Evolutionary conservation across 1,140 invertebrate species (phyloP).

Genomic region (Drosophila pallidifrons): DNA sequence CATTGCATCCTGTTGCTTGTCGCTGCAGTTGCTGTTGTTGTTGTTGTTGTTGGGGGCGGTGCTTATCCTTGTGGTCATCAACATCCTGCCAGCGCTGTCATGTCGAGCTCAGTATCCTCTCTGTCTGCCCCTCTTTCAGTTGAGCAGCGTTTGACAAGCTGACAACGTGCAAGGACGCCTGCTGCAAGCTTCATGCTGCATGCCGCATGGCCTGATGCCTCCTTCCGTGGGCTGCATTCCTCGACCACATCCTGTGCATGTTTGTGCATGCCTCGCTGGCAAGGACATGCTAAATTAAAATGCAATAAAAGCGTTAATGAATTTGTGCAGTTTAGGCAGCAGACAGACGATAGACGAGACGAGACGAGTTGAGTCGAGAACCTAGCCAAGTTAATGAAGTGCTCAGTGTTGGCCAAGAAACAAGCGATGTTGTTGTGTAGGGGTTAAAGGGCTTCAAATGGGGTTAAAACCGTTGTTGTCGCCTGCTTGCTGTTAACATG

Average conservation of each 20-base stretch:
- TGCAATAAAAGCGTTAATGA: constrained; percentile 81
- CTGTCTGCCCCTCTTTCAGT: neutral
- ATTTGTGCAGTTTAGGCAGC: constrained; percentile 38
- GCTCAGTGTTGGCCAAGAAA: constrained; percentile 35
- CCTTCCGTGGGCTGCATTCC: constrained; percentile 6
- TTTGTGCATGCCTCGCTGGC: constrained; percentile 71
- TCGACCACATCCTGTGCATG: constrained; percentile 73
- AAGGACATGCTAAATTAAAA: constrained; percentile 81
- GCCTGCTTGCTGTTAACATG: constrained; percentile 67
- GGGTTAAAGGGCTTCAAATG: constrained; percentile 36
- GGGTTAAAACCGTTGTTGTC: constrained; percentile 64
- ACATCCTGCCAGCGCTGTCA: constrained; percentile 60
- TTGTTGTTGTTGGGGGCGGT: neutral
- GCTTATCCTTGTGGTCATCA: constrained; percentile 53
- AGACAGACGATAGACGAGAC: constrained; percentile 1
- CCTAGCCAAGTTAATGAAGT: constrained; percentile 63
- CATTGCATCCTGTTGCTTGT: constrained; percentile 71
- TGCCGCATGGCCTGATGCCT: neutral
- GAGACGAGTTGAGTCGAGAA: neutral
- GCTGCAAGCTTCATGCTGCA: neutral
- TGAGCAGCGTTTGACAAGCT: constrained; percentile 70
- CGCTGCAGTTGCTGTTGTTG: constrained; percentile 4
- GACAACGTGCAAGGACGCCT: constrained; percentile 58
- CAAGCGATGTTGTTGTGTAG: constrained; percentile 3
- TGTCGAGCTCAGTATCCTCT: constrained; percentile 48